Conservation (phyloP, 2,888 invertebrate genomes). For the Chaetogeoica ovagalla region DNA sequence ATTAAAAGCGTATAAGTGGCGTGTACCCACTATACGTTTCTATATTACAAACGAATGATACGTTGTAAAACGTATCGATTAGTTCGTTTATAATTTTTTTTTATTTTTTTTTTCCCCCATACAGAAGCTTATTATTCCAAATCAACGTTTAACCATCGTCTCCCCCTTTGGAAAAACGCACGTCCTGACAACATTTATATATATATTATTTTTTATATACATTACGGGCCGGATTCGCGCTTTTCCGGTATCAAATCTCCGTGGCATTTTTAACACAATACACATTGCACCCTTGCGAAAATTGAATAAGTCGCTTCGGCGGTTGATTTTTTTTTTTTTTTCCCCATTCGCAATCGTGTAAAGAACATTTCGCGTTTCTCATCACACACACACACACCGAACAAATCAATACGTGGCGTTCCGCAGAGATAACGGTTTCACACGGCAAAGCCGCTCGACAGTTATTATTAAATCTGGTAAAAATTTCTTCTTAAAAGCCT, state of each 20-base stretch:
- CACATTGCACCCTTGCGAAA: neutral
- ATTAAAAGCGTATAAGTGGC: too few species aligned
- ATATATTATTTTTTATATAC: conserved; percentile 11
- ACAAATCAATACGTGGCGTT: conserved; percentile 47
- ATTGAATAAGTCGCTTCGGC: neutral
- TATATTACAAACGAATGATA: too few species aligned
- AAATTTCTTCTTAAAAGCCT: conserved; percentile 46
- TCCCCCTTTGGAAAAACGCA: conserved; percentile 17
- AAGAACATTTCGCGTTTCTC: conserved; percentile 5
- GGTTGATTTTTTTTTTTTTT: conserved; percentile 8
- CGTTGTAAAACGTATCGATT: neutral
- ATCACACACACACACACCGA: neutral
- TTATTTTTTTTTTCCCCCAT: too few species aligned
- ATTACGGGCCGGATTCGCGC: conserved; percentile 36
- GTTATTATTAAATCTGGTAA: conserved; percentile 51
- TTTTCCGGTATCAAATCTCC: conserved; percentile 39
- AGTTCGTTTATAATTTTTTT: neutral
- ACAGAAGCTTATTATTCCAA: neutral
- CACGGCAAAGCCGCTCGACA: conserved; percentile 35
- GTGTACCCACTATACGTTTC: neutral
- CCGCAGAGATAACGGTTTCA: conserved; percentile 38
- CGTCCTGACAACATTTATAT: conserved; percentile 39
- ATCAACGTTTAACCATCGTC: neutral
- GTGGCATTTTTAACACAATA: conserved; percentile 43
- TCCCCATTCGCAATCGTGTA: neutral